phyloP scores from a whole-genome alignment of 2,113 vertebrate genomes.

The Elachura formosa region DNA sequence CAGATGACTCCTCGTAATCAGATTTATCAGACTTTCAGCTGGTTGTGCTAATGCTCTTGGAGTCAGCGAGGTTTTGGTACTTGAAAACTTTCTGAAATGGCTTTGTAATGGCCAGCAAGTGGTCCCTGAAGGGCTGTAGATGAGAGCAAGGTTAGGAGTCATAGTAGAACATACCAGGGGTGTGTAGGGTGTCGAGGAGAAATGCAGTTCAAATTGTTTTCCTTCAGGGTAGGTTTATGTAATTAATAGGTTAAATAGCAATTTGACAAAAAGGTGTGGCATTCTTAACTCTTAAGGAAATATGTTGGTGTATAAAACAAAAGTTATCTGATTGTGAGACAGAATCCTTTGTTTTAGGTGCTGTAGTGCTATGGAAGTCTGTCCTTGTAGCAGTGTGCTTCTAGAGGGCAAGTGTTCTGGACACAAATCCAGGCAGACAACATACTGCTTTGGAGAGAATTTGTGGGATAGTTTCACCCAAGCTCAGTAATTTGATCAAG shows the following conservation, averaged over 20 bases:
- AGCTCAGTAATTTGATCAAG: background rate
- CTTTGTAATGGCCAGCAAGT: background rate
- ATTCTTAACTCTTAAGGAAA: background rate
- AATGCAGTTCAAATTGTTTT: background rate
- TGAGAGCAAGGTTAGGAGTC: background rate
- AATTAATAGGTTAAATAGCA: background rate
- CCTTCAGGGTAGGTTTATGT: background rate
- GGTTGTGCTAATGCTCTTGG: background rate
- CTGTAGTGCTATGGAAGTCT: background rate
- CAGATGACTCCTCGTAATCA: background rate
- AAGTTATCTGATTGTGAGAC: background rate
- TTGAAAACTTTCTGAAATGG: background rate
- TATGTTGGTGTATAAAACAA: background rate
- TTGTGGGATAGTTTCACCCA: background rate
- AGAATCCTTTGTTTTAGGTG: background rate
- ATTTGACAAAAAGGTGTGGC: background rate
- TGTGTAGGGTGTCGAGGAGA: background rate
- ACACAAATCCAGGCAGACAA: background rate
- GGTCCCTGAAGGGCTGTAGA: background rate
- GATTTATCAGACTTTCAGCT: background rate
- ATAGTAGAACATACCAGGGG: rapidly evolving
- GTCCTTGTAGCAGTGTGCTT: background rate
- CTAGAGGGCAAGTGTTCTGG: background rate
- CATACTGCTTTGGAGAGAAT: background rate
- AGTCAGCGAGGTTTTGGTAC: background rate